Percentiles rank a stretch among this genome's conserved stretches.
Conservation (phyloP, 2,888 invertebrate species). For the Thera obeliscata region DNA sequence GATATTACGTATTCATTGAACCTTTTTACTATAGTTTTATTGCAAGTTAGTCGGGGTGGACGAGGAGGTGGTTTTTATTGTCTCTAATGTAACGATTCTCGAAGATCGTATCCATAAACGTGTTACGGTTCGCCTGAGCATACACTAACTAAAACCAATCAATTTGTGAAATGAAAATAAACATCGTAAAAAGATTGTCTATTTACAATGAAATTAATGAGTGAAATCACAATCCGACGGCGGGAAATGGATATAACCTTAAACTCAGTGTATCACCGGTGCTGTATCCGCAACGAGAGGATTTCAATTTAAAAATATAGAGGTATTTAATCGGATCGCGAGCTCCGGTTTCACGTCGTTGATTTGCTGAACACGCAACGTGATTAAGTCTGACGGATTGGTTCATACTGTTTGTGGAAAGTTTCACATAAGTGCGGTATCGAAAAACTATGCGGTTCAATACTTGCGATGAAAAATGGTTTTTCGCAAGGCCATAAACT, state of each 20-base stretch:
- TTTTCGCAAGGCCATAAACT: conserved; percentile 14
- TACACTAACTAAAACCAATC: not conserved
- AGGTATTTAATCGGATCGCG: conserved; percentile 48
- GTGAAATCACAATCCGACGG: conserved; percentile 42
- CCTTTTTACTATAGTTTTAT: conserved; percentile 65
- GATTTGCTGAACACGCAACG: conserved; percentile 39
- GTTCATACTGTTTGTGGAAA: conserved; percentile 41
- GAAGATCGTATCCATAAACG: not conserved
- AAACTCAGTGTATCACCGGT: conserved; percentile 55
- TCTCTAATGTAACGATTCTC: conserved; percentile 28
- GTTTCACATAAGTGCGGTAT: conserved; percentile 31
- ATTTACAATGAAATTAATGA: conserved; percentile 19
- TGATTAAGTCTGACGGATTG: conserved; percentile 44
- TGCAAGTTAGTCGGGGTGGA: conserved; percentile 43
- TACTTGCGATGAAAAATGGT: conserved; percentile 21
- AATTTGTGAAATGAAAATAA: not conserved
- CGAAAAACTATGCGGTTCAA: conserved; percentile 28
- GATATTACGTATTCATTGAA: conserved; percentile 76
- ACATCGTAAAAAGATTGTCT: conserved; percentile 5
- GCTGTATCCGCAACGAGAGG: conserved; percentile 51
- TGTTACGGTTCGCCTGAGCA: not conserved
- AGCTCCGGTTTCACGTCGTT: conserved; percentile 42
- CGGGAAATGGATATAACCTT: conserved; percentile 57
- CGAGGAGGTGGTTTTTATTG: conserved; percentile 43
- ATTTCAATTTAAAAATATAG: conserved; percentile 50